phyloP scores from a whole-genome alignment of 2,113 vertebrate species.

The Eleginops maclovinus region DNA sequence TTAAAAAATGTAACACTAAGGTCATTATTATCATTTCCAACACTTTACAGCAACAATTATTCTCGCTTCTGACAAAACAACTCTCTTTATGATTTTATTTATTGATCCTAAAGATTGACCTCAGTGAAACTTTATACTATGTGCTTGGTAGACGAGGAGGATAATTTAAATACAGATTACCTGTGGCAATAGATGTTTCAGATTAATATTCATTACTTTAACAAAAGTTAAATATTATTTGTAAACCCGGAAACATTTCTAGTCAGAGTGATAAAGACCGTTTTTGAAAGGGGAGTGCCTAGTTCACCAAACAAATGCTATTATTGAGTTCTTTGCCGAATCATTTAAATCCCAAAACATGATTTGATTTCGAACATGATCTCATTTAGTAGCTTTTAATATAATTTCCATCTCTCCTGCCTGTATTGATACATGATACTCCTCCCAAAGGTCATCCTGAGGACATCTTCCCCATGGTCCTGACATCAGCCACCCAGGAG shows the following conservation, averaged over 20 bases:
- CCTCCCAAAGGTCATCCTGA: conserved; percentile 85
- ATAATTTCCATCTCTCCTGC: not conserved
- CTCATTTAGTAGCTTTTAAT: not conserved
- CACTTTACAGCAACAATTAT: not conserved
- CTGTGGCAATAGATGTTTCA: not conserved
- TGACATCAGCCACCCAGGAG: conserved; percentile 92
- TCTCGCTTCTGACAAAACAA: not conserved
- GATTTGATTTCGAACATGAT: not conserved
- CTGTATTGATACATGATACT: not conserved
- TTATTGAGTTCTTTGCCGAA: not conserved
- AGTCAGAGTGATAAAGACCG: not conserved
- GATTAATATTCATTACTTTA: not conserved
- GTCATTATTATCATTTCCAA: not conserved
- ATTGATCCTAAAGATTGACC: too few species aligned
- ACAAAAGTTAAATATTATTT: not conserved
- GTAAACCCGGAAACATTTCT: not conserved
- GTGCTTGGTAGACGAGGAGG: not conserved
- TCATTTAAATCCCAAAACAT: not conserved
- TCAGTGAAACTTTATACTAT: not conserved
- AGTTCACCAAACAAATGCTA: too few species aligned
- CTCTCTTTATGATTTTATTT: not conserved
- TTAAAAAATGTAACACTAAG: not conserved
- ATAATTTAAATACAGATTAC: not conserved
- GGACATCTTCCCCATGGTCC: conserved; percentile 88
- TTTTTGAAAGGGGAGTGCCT: too few species aligned